Base-by-base conservation (phyloP, 2,797 vertebrate genomes). In the Thunnus albacares region DNA sequence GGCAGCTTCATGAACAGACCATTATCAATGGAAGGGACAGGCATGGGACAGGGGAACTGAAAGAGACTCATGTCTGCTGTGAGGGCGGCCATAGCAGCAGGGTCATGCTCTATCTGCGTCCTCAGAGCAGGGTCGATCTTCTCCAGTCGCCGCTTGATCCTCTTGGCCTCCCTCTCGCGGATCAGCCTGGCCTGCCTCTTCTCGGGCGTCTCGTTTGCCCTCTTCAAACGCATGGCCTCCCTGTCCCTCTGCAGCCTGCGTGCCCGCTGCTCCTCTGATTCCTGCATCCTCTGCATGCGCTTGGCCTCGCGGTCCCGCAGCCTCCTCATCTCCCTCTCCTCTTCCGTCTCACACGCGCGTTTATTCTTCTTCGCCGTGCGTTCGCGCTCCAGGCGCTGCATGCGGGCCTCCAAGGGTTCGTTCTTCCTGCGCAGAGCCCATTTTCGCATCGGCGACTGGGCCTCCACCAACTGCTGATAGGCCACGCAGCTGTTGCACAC, bases 71-170 rank as follows among this genome's bases (percentile, higher is more conserved):
- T 99, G 92, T 99, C 98, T 0, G 98, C 97, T 12, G 97, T 98
- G 89, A 99, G 94, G 12, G 98, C 98, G 0, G 98, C 98, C 97
- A 99, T 97, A 26, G 98, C 98, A 1, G 98, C 97, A 2, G 98
- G 97, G 81, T 99, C 98, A 59, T 99, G 97, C 90, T 98, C 98
- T 47, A 99, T 99, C 92, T 99, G 98, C 7, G 97, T 97, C 87
- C 97, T 96, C 77, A 99, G 92, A 85, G 97, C 97, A 38, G 99
- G 98, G 95, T 99, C 98, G 89, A 99, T 98, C 95, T 99, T 99
- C 92, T 99, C 98, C 83, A 99, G 93, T 47, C 97, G 95, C 3
- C 98, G 93, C 82, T 99, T 99, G 71, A 99, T 96, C 88, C 97
- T 87, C 95, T 99, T 99, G 30, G 98, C 98, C 88, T 99, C 98